These are phyloP conservation scores for Aethina tumida DNA, from an alignment of 1,140 invertebrate species.

Conservation along the genomic window DNA sequence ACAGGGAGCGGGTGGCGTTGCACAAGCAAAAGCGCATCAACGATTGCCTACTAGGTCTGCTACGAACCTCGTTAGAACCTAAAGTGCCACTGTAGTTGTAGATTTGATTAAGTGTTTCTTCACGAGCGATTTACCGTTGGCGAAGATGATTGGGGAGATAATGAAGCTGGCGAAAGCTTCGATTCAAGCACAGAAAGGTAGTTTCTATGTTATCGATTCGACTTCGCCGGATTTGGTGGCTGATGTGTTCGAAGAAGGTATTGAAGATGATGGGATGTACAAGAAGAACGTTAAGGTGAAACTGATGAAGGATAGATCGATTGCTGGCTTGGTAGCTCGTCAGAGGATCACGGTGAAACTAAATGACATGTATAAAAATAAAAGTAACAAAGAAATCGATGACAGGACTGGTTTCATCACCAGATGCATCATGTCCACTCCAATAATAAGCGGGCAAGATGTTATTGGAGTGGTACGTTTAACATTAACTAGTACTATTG, in stretches of 20 bases:
- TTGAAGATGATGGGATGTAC: constrained; percentile 36
- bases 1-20: constrained; percentile 37
- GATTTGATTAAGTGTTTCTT: constrained; percentile 42
- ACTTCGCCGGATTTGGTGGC: constrained; percentile 38
- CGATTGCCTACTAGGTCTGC: constrained; percentile 33
- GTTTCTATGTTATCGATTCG: constrained; percentile 41
- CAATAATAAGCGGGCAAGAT: constrained; percentile 40
- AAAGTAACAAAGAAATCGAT: constrained; percentile 41
- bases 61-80: background rate
- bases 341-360: constrained; percentile 39
- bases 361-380: constrained; percentile 39
- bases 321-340: constrained; percentile 39
- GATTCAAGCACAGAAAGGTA: constrained; percentile 40
- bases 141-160: constrained; percentile 45
- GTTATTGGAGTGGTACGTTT: constrained; percentile 38
- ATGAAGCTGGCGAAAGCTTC: constrained; percentile 44
- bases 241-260: constrained; percentile 46
- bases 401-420: constrained; percentile 40
- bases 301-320: constrained; percentile 37
- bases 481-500: background rate
- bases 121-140: constrained; percentile 39
- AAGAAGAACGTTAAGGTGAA: constrained; percentile 41
- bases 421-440: constrained; percentile 41
- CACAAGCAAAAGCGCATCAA: constrained; percentile 41
- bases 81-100: too few relatives aligned